phyloP scores from a whole-genome alignment of 2,797 vertebrate genomes.

The Microctenopoma lineatum region DNA sequence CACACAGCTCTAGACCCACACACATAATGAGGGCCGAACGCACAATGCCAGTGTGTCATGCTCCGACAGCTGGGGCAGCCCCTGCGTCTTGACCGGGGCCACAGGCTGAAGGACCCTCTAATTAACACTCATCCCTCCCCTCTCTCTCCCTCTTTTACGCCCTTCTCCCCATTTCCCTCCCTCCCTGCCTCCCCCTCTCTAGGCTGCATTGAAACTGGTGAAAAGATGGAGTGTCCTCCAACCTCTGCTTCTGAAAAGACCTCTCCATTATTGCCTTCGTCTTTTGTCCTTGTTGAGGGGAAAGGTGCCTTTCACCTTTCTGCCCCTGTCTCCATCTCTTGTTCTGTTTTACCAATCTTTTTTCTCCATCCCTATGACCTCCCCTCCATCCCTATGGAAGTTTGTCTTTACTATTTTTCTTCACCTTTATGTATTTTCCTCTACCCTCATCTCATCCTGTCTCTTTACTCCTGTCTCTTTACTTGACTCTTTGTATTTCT shows the following conservation, averaged over 20 bases:
- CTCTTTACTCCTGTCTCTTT: conserved; percentile 1
- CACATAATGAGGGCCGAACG: conserved; percentile 87
- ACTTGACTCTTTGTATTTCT: conserved; percentile 9
- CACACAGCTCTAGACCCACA: conserved; percentile 64
- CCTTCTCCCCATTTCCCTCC: conserved; percentile 51
- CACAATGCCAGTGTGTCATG: conserved; percentile 88
- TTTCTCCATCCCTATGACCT: conserved; percentile 50
- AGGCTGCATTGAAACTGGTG: conserved; percentile 76
- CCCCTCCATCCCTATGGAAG: conserved; percentile 51
- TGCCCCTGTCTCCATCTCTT: conserved; percentile 52
- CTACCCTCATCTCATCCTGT: conserved; percentile 30
- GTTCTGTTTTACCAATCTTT: conserved; percentile 52
- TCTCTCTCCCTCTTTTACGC: conserved; percentile 63
- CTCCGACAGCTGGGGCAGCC: conserved; percentile 86
- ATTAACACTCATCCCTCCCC: conserved; percentile 85
- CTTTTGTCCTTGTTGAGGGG: conserved; percentile 81
- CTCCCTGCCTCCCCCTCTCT: conserved; percentile 65
- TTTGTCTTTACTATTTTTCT: conserved; percentile 27
- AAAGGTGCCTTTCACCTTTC: conserved; percentile 77
- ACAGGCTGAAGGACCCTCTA: conserved; percentile 87
- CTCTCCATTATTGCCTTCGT: conserved; percentile 83
- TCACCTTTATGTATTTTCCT: conserved; percentile 28
- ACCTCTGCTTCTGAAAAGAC: conserved; percentile 78
- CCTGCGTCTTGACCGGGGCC: conserved; percentile 83
- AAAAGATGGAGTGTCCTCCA: conserved; percentile 81